phyloP scores from a whole-genome alignment of 2,888 invertebrate species.

The Lepidochrysops patricia region DNA sequence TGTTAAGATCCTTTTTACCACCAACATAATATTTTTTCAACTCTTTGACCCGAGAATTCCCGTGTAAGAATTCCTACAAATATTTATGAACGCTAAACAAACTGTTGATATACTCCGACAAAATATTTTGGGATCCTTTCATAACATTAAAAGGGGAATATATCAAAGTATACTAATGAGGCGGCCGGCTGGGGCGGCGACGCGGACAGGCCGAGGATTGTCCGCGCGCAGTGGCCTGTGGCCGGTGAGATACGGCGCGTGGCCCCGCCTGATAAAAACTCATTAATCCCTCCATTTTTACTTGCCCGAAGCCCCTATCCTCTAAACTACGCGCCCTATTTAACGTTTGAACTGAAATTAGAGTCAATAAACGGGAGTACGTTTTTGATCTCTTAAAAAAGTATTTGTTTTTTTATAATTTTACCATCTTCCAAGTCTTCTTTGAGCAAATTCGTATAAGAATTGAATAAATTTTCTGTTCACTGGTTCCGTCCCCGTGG shows the following conservation, averaged over 20 bases:
- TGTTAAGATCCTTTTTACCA: not conserved
- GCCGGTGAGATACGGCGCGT: constrained; percentile 52
- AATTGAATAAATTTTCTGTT: constrained; percentile 1
- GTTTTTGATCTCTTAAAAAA: not conserved
- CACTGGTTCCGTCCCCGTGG: constrained; percentile 29
- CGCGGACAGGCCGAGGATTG: constrained; percentile 40
- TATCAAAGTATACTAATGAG: constrained; percentile 13
- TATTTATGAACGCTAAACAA: not conserved
- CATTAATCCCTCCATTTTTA: constrained; percentile 1
- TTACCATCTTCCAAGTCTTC: not conserved
- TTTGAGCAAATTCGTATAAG: not conserved
- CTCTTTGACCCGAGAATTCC: not conserved
- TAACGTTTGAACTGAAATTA: not conserved
- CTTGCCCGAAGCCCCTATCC: not conserved
- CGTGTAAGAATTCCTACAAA: not conserved
- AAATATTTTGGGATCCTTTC: constrained; percentile 3
- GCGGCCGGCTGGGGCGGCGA: constrained; percentile 25
- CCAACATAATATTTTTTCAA: not conserved
- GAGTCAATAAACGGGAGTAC: not conserved
- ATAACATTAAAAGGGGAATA: constrained; percentile 10
- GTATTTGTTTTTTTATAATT: not conserved
- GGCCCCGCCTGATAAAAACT: not conserved
- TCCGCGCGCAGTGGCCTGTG: constrained; percentile 53
- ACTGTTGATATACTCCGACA: not conserved
- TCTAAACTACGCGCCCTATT: not conserved